Evolutionary conservation across 2,888 invertebrate species (phyloP), one percentile per base, ranked within the genome.

Genomic region (Andrena praecox): DNA sequence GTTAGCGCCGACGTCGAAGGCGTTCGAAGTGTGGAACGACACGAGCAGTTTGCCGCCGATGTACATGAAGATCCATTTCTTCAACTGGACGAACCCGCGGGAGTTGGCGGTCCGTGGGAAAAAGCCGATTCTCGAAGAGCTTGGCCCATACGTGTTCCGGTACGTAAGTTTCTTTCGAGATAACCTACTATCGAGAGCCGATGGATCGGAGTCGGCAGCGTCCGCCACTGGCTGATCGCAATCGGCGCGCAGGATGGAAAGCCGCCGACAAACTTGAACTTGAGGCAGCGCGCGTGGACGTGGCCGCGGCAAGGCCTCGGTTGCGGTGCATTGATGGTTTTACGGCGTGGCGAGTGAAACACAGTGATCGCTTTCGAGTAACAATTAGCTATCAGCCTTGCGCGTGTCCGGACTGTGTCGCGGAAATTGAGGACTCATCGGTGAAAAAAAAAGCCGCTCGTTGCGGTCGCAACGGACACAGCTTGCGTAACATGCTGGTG

Each of bases 41-140:
- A 96, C 96, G 0, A 95, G 95, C 0, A 83, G 84, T 2, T 93
- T 97, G 48, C 95, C 96, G 0, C 95, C 96, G 0, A 93, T 97
- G 20, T 95, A 94, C 89, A 94, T 97, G 87, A 96, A 97, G 87
- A 95, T 97, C 77, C 96, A 96, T 91, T 95, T 97, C 85, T 97
- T 96, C 93, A 97, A 97, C 93, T 97, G 97, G 97, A 97, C 97
- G 4, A 97, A 97, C 93, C 95, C 97, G 0, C 95, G 96, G 16
- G 95, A 96, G 68, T 70, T 94, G 1, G 83, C 64, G 12, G 95
- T 96, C 50, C 95, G 95, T 2, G 95, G 95, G 27, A 94, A 94
- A 73, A 96, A 96, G 85, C 96, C 96, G 0, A 94, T 94, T 62
- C 94, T 96, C 42, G 91, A 88, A 2, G 90, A 94, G 85, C 60